A percentile compares a stretch with the other conserved stretches of the same genome.
Conservation (phyloP, 2,113 vertebrate species). For the Lophotis ruficrista region DNA sequence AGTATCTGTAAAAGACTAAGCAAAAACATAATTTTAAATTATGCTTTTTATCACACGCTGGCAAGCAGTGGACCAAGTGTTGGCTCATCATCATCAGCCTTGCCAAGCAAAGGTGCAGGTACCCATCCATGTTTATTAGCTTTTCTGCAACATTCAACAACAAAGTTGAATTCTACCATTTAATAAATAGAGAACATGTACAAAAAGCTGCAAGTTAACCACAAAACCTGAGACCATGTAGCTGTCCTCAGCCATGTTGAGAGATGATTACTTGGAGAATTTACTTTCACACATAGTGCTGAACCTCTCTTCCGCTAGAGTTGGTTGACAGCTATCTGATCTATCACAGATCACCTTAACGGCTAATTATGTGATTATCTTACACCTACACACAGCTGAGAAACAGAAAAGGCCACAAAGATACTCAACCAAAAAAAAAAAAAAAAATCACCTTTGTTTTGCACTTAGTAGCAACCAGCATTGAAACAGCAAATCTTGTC, state of each 20-base stretch:
- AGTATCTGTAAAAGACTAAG: background rate
- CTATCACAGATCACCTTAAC: background rate
- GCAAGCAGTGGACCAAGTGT: background rate
- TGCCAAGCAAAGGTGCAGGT: too few species aligned
- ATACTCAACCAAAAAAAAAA: background rate
- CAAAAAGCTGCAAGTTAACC: background rate
- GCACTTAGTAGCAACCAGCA: background rate
- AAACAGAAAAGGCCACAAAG: background rate
- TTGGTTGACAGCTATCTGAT: background rate
- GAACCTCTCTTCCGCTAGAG: background rate
- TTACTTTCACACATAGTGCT: background rate
- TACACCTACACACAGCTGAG: background rate
- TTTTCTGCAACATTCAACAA: background rate
- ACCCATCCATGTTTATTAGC: rapidly evolving
- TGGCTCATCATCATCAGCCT: rapidly evolving
- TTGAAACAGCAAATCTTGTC: background rate
- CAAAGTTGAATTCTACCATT: background rate
- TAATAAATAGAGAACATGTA: background rate
- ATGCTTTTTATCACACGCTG: background rate
- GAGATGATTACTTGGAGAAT: background rate
- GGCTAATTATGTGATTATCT: background rate
- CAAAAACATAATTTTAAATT: rapidly evolving
- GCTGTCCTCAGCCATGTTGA: too few species aligned
- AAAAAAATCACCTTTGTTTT: background rate
- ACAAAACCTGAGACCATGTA: background rate